These are phyloP conservation scores for Lepus townsendii DNA, from an alignment of 2,797 vertebrate genomes.

Conservation along the genomic window DNA sequence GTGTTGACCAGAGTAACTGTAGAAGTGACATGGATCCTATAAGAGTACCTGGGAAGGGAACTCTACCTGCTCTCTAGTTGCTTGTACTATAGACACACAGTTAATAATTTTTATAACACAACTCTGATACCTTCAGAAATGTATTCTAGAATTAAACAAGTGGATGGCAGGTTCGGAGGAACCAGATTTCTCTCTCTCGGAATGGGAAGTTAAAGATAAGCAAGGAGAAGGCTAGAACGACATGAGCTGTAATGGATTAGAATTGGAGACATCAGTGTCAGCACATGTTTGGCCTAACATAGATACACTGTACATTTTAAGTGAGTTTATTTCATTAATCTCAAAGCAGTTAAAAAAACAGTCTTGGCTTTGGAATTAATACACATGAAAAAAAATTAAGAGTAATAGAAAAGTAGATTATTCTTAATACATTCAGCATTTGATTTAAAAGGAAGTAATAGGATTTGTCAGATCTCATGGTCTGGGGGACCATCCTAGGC, in stretches of 20 bases:
- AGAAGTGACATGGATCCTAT: background rate
- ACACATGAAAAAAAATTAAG: background rate
- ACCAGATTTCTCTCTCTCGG: constrained; percentile 15
- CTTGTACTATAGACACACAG: background rate
- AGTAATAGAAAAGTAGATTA: constrained; percentile 44
- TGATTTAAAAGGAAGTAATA: constrained; percentile 5
- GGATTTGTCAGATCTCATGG: constrained; percentile 22
- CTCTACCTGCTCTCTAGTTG: background rate
- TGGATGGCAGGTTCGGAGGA: background rate
- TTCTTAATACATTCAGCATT: constrained; percentile 55
- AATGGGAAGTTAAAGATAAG: background rate
- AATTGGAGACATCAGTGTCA: background rate
- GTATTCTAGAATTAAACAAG: background rate
- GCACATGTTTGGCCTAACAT: background rate
- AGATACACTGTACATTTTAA: background rate
- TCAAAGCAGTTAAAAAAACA: constrained; percentile 40
- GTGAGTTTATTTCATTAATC: constrained; percentile 39
- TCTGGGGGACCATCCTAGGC: background rate
- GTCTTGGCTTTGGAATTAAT: constrained; percentile 42
- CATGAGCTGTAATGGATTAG: background rate
- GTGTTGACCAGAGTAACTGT: background rate
- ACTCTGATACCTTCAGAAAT: background rate
- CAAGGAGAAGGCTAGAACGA: background rate
- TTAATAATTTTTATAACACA: constrained; percentile 19
- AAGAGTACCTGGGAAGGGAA: background rate